These are phyloP conservation scores for Octodon degus DNA, from an alignment of 2,113 vertebrate genomes.

Conservation along the genomic window DNA sequence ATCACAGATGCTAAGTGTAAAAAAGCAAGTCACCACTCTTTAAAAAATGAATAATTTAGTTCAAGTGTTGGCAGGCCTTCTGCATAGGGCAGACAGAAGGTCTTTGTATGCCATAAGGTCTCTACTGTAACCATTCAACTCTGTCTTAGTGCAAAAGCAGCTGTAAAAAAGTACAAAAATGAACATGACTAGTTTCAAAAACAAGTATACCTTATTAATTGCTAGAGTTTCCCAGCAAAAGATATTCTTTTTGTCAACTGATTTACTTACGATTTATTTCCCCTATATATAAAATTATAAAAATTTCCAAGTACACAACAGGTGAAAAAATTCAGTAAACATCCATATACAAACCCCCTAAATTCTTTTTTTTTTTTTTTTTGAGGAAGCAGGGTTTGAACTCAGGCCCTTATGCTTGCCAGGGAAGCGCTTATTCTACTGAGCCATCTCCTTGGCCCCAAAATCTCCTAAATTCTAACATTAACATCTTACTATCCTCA, in stretches of 20 bases:
- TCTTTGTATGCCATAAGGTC: neutral
- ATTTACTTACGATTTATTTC: neutral
- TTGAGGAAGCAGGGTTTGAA: too few species aligned
- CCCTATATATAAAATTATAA: neutral
- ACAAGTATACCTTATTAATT: slow-evolving; percentile 21
- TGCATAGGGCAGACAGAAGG: neutral
- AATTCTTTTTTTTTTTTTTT: neutral
- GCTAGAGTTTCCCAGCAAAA: neutral
- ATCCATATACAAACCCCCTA: neutral
- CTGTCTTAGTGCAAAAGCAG: neutral
- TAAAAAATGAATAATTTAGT: slow-evolving; percentile 39
- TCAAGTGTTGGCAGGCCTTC: neutral
- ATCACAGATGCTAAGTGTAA: neutral
- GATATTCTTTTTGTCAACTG: neutral
- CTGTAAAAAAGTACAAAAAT: neutral
- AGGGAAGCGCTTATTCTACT: too few species aligned
- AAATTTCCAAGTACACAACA: neutral
- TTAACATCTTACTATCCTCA: neutral
- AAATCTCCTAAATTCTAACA: neutral
- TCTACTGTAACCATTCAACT: neutral
- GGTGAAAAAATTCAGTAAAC: neutral
- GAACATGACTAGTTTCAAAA: slow-evolving; percentile 1
- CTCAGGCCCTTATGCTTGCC: too few species aligned
- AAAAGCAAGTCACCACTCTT: slow-evolving; percentile 15
- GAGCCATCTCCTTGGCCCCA: too few species aligned